phyloP scores from a whole-genome alignment of 2,113 vertebrate genomes.

The Oryzias javanicus region DNA sequence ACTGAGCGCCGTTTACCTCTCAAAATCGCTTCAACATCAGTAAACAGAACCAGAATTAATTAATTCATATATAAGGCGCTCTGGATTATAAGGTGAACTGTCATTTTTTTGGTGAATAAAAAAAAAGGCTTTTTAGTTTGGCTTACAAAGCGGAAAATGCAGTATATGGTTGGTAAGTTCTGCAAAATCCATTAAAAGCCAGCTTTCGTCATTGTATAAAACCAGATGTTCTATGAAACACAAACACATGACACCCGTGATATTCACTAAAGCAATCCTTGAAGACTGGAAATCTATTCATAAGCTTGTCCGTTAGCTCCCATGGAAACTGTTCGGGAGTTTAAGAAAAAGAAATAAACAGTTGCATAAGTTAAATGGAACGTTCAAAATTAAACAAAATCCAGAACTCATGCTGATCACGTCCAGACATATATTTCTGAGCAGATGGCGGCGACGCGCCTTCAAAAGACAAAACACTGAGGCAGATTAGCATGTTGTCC shows the following conservation, averaged over 20 bases:
- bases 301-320: background rate
- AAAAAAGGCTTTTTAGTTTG: no score
- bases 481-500: constrained; percentile 43
- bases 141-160: no score
- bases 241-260: background rate
- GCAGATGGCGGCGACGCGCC: constrained; percentile 30
- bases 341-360: constrained; percentile 11
- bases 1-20: no score
- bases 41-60: no score
- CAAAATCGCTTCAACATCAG: no score
- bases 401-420: constrained; percentile 16
- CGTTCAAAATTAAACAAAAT: constrained; percentile 9
- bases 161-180: constrained; percentile 2
- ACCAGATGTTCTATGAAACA: constrained; percentile 5
- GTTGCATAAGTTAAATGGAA: background rate
- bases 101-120: no score
- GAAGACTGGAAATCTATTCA: background rate
- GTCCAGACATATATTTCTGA: constrained; percentile 16
- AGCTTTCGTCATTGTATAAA: background rate
- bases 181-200: constrained; percentile 1
- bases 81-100: no score
- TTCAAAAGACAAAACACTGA: constrained; percentile 38
- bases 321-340: constrained; percentile 11
- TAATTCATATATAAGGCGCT: no score
- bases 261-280: background rate